Evolutionary conservation across 1,140 invertebrate genomes (phyloP).

Genomic region (Caerostris darwini): DNA sequence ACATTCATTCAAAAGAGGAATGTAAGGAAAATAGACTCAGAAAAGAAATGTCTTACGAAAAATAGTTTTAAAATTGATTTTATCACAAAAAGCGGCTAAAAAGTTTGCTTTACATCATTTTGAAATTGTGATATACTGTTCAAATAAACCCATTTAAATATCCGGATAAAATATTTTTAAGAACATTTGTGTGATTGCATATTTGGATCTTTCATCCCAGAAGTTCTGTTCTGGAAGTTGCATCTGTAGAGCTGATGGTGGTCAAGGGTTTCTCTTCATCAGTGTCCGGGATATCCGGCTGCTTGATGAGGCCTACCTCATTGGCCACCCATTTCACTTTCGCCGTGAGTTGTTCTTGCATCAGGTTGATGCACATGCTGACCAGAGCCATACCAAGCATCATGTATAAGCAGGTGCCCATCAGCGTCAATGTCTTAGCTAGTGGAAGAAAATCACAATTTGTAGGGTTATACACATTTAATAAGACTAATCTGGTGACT

Average conservation of each 20-base stretch:
- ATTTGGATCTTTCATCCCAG: not conserved
- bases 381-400: slow-evolving; percentile 96
- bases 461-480: no score
- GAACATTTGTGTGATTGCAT: no score
- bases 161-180: no score
- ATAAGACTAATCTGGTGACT: no score
- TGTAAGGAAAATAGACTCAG: no score
- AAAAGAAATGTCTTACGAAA: no score
- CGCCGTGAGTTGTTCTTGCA: slow-evolving; percentile 89
- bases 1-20: no score
- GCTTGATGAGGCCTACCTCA: slow-evolving; percentile 82
- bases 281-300: slow-evolving; percentile 79
- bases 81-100: no score
- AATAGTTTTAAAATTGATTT: no score
- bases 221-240: not conserved
- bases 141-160: no score
- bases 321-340: slow-evolving; percentile 83
- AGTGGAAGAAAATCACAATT: not conserved
- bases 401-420: slow-evolving; percentile 94
- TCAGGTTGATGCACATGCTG: slow-evolving; percentile 98
- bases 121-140: no score
- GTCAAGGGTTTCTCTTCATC: slow-evolving; percentile 70
- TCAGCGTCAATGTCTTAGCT: slow-evolving; percentile 88
- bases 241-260: not conserved
- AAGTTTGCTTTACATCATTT: no score